Conservation (phyloP, 2,113 vertebrate species). For the Paradoxurus hermaphroditus region DNA sequence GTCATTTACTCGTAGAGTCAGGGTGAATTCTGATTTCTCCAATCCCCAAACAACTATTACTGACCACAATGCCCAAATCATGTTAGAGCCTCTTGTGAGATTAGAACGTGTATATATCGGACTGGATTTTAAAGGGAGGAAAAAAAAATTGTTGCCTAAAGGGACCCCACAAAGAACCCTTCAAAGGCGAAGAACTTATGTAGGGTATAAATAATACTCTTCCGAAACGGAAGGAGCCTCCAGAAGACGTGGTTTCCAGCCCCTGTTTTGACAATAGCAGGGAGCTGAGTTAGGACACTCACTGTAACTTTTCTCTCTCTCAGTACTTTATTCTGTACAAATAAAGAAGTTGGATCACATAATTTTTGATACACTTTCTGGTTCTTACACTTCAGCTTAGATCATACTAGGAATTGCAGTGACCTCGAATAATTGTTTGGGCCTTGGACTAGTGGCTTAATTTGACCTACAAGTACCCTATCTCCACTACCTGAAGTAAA, state of each 20-base stretch:
- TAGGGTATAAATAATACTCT: neutral
- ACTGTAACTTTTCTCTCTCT: neutral
- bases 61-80: neutral
- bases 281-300: neutral
- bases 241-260: neutral
- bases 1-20: neutral
- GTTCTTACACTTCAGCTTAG: neutral
- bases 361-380: neutral
- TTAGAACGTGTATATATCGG: neutral
- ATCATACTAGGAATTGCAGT: neutral
- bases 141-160: neutral
- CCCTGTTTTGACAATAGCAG: neutral
- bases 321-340: neutral
- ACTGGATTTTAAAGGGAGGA: neutral
- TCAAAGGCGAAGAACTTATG: neutral
- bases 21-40: neutral
- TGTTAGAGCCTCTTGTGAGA: neutral
- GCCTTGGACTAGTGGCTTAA: neutral
- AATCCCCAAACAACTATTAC: neutral
- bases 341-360: neutral
- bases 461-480: neutral
- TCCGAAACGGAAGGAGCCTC: neutral
- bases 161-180: fast-evolving
- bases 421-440: neutral
- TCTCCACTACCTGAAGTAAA: neutral